Base-by-base conservation (phyloP, 2,113 vertebrate species). In the Larimichthys crocea region DNA sequence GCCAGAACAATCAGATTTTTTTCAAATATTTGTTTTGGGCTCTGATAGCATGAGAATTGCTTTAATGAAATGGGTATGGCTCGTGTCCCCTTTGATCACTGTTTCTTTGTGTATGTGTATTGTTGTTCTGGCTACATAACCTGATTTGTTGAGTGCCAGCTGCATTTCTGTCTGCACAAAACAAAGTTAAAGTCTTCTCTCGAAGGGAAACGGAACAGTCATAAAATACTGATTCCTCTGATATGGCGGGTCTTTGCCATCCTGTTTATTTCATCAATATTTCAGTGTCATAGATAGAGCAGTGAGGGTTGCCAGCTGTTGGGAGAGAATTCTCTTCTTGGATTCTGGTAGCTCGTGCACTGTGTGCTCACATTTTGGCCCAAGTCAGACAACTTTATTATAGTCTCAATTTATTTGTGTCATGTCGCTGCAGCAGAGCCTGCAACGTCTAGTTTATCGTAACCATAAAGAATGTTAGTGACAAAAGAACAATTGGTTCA, bases 401-500 rank as follows among this genome's bases (percentile, higher is more conserved):
- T 78, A 69, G 80, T 31, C 78, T 80, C 55, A 85, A 91, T 94
- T 91, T 75, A 91, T 94, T 89, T 92, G 82, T 82, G 79, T 76
- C 75, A 63, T 71, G 75, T 62, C 26, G 60, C 80, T 61, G 86
- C 68, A 72, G 74, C 82, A 42, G 70, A 70, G 60, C 80, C 72
- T 46, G 79, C 85, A 78, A 83, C 76, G 59, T 80, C 88, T 81
- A 80, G 78, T 94, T 93, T 94, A 93, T 91, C 71, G 69, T 79
- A 71, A 86, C 89, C 88, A 89, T 93, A 94, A 93, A 94, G 60
- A 89, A 86, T 80, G 82, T 71, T 63, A 52, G 78, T 89, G 83
- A 82, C 88, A 90, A 73, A 91, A 91, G 90, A 90, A 92, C 90
- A 92, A 89, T 92, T 86, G 66, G 87, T 89, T 91, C 75, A 89